These are phyloP conservation scores for Sarcophilus harrisii DNA, from an alignment of 2,797 vertebrate species.

Conservation along the genomic window DNA sequence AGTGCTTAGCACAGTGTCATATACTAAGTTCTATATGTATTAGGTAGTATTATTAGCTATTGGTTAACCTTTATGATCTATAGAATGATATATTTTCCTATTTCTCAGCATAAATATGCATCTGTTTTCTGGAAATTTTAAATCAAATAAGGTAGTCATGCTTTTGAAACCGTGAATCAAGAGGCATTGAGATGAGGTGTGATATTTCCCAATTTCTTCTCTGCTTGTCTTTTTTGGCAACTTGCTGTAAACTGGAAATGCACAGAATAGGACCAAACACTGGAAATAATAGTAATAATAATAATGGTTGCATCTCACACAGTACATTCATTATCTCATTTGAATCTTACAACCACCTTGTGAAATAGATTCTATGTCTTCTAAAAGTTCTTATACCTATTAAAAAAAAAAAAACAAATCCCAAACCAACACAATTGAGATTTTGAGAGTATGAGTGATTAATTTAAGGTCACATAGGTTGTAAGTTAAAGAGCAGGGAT, in stretches of 20 bases:
- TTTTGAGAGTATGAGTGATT: not conserved
- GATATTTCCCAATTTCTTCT: slow-evolving; percentile 36
- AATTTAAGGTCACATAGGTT: not conserved
- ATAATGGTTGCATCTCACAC: not conserved
- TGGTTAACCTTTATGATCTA: not conserved
- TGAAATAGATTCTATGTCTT: not conserved
- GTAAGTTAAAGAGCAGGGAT: not conserved
- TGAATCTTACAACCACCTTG: not conserved
- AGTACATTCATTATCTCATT: not conserved
- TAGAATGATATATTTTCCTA: not conserved
- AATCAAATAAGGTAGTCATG: slow-evolving; percentile 50
- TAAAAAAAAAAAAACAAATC: not conserved
- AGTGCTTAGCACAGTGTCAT: not conserved
- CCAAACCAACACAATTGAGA: not conserved
- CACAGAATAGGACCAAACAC: slow-evolving; percentile 2
- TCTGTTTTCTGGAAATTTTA: slow-evolving; percentile 52
- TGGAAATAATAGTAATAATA: not conserved
- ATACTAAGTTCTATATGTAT: not conserved
- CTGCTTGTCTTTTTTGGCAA: slow-evolving; percentile 34
- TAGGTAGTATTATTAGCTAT: not conserved
- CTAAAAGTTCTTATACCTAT: not conserved
- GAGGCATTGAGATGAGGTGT: slow-evolving; percentile 19
- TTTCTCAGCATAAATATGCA: not conserved
- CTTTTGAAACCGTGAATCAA: slow-evolving; percentile 12
- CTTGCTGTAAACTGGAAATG: slow-evolving; percentile 53